Percentiles rank a stretch among this genome's conserved stretches.
Evolutionary conservation across 1,140 invertebrate genomes (phyloP).

Genomic region (Laupala kohalensis): DNA sequence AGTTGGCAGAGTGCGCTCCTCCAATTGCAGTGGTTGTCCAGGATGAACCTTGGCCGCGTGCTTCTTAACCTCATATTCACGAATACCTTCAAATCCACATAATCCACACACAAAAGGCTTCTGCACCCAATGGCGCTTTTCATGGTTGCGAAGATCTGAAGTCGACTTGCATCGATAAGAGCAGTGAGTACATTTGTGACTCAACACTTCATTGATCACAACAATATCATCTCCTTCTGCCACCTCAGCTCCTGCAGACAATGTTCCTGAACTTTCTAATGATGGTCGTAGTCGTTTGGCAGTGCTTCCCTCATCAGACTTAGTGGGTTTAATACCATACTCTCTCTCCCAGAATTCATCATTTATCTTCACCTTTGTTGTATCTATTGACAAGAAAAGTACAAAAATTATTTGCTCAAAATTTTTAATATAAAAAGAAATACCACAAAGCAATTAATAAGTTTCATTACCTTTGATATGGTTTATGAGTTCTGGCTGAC

Average conservation of each 20-base stretch:
- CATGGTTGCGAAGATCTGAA: conserved; percentile 6
- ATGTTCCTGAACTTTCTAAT: too few species aligned
- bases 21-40: too few species aligned
- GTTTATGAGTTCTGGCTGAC: conserved; percentile 20
- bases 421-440: too few species aligned
- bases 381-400: too few species aligned
- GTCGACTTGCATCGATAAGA: neutral
- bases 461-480: too few species aligned
- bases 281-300: too few species aligned
- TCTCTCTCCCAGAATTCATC: conserved; percentile 31
- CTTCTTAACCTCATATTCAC: conserved; percentile 12
- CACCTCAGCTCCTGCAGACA: neutral
- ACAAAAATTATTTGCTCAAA: too few species aligned
- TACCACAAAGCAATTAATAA: too few species aligned
- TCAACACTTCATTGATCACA: neutral
- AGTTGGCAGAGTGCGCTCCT: too few species aligned
- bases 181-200: conserved; percentile 9
- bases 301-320: too few species aligned
- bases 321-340: conserved; percentile 17
- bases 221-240: neutral
- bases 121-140: conserved; percentile 12
- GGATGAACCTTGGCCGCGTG: conserved; percentile 9
- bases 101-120: conserved; percentile 13
- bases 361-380: conserved; percentile 19
- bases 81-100: conserved; percentile 8